Evolutionary conservation across 2,113 vertebrate species (phyloP).

Genomic region (Aix galericulata): DNA sequence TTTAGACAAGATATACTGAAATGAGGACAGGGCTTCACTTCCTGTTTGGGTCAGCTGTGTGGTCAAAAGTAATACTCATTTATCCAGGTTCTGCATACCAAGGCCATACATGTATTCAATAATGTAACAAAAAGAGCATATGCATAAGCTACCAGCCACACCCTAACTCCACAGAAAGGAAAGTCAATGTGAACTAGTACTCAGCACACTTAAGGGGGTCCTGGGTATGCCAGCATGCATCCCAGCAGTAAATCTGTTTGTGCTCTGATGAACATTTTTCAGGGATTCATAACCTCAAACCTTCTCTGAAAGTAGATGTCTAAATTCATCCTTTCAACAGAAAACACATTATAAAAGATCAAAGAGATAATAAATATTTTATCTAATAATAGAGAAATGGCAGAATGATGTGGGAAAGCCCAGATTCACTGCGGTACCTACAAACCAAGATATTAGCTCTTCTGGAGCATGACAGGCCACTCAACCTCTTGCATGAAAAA

Average conservation of each 20-base stretch:
- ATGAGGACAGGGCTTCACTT: background rate
- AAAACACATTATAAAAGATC: background rate
- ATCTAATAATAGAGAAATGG: background rate
- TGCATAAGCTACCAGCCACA: accelerated
- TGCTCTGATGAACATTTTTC: background rate
- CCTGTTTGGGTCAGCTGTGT: background rate
- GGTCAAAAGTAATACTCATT: background rate
- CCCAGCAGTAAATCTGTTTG: background rate
- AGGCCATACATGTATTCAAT: background rate
- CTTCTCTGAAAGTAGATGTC: background rate
- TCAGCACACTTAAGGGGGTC: background rate
- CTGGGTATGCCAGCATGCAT: background rate
- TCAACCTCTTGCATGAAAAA: background rate
- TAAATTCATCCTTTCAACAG: background rate
- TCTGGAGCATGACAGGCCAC: background rate
- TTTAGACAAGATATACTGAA: background rate
- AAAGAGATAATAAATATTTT: background rate
- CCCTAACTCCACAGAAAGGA: background rate
- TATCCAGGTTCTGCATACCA: background rate
- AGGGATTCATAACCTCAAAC: background rate
- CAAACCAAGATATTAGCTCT: background rate
- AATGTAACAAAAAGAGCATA: background rate
- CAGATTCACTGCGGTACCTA: background rate
- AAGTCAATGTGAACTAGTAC: background rate
- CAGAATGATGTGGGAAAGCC: background rate